phyloP scores from a whole-genome alignment of 2,888 invertebrate species.

The Pharmacophagus antenor region DNA sequence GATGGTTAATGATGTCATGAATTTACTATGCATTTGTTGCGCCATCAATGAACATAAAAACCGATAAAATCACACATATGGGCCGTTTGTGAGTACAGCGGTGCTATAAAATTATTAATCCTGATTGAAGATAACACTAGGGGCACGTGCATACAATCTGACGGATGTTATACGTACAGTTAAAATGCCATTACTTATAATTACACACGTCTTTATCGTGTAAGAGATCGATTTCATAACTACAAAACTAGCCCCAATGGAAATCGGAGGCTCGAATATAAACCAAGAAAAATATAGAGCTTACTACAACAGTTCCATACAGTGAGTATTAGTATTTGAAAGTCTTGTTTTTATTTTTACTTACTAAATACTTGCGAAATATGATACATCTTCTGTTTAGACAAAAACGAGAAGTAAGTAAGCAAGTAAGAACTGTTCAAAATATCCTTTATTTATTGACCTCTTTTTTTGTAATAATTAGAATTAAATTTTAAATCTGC shows the following conservation, averaged over 20 bases:
- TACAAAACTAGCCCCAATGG: background rate
- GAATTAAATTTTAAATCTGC: too few relatives aligned
- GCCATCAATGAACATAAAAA: slow-evolving; percentile 29
- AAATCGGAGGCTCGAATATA: background rate
- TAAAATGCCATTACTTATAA: slow-evolving; percentile 31
- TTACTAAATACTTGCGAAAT: too few relatives aligned
- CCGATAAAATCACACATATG: slow-evolving; percentile 29
- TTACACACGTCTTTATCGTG: background rate
- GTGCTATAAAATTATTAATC: slow-evolving; percentile 29
- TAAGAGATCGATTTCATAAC: background rate
- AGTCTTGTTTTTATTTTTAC: too few relatives aligned
- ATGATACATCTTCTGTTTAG: too few relatives aligned
- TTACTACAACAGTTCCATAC: too few relatives aligned
- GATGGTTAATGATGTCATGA: slow-evolving; percentile 15
- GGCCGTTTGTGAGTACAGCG: slow-evolving; percentile 19
- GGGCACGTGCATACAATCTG: slow-evolving; percentile 24
- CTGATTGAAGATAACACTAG: slow-evolving; percentile 26
- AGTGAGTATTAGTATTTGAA: too few relatives aligned
- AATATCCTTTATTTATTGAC: too few relatives aligned
- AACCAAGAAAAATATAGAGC: background rate
- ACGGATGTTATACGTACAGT: slow-evolving; percentile 29
- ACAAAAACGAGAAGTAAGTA: too few relatives aligned
- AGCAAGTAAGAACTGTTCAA: too few relatives aligned
- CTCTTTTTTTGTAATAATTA: too few relatives aligned
- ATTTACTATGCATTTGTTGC: slow-evolving; percentile 29